Evolutionary conservation across 2,113 vertebrate species (phyloP).

Genomic region (Triplophysa rosa): DNA sequence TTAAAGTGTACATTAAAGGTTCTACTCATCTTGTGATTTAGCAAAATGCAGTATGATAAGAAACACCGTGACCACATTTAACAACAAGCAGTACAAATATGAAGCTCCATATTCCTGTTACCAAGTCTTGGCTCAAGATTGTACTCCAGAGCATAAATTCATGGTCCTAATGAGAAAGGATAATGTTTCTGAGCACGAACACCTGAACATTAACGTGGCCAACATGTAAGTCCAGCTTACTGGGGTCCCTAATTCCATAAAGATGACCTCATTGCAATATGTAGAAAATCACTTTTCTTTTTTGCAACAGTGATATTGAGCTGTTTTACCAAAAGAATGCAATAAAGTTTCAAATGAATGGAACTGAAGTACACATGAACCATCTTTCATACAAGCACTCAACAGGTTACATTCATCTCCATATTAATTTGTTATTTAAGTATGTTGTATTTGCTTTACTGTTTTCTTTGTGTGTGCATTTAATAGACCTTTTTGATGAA

Average conservation of each 20-base stretch:
- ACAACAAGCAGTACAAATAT: constrained; percentile 65
- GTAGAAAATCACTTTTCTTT: not conserved
- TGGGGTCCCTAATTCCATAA: not conserved
- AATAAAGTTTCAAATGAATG: constrained; percentile 61
- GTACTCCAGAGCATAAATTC: constrained; percentile 78
- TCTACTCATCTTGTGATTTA: constrained; percentile 39
- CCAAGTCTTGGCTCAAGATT: constrained; percentile 81
- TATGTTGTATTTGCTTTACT: not conserved
- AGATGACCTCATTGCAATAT: not conserved
- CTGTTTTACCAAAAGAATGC: constrained; percentile 41
- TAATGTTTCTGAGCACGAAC: constrained; percentile 55
- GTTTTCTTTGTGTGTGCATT: not conserved
- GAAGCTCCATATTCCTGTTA: constrained; percentile 75
- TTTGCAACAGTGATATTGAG: constrained; percentile 59
- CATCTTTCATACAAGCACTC: constrained; percentile 62
- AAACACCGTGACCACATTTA: constrained; percentile 75
- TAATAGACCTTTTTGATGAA: constrained; percentile 1
- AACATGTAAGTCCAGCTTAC: constrained; percentile 72
- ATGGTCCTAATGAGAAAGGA: constrained; percentile 75
- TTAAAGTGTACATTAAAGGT: not conserved
- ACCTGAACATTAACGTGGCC: constrained; percentile 70
- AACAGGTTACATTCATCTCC: constrained; percentile 47
- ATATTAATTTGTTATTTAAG: not conserved
- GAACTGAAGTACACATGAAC: constrained; percentile 50
- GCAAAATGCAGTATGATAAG: constrained; percentile 61